A percentile compares a stretch with the other conserved stretches of the same genome.
These are phyloP conservation scores for Aleadryas rufinucha DNA, from an alignment of 2,113 vertebrate species.

Conservation along the genomic window DNA sequence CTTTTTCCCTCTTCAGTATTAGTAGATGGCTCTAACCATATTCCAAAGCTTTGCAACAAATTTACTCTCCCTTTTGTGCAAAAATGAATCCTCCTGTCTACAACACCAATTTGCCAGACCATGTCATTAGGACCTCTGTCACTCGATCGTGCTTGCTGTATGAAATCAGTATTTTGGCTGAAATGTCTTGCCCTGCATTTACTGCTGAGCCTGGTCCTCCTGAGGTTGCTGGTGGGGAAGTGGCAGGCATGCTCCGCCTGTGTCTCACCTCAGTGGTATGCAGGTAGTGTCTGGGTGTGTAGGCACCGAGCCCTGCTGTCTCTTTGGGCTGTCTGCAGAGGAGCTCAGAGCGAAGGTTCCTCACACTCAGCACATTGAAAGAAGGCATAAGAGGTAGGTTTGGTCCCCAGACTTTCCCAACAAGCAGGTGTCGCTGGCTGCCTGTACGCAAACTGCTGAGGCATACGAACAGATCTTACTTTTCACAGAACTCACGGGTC, in stretches of 20 bases:
- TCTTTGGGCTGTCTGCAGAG: background rate
- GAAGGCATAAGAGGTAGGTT: background rate
- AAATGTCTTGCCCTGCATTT: background rate
- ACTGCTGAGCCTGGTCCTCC: background rate
- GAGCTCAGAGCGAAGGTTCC: background rate
- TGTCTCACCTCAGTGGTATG: background rate
- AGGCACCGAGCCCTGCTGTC: background rate
- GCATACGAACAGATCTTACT: background rate
- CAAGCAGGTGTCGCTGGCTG: background rate
- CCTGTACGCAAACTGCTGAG: background rate
- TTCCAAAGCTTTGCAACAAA: background rate
- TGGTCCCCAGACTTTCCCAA: background rate
- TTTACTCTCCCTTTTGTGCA: background rate
- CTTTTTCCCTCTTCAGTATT: background rate
- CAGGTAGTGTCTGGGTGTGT: background rate
- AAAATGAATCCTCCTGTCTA: background rate
- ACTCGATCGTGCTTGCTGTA: background rate
- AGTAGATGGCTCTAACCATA: background rate
- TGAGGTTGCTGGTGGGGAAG: background rate
- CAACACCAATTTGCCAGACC: background rate
- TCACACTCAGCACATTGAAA: background rate
- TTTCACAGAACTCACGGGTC: background rate
- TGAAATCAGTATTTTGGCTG: background rate
- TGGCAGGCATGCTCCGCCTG: accelerated
- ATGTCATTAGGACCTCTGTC: background rate